Conservation (phyloP, 2,888 invertebrate species). For the Sarcophaga carnaria region DNA sequence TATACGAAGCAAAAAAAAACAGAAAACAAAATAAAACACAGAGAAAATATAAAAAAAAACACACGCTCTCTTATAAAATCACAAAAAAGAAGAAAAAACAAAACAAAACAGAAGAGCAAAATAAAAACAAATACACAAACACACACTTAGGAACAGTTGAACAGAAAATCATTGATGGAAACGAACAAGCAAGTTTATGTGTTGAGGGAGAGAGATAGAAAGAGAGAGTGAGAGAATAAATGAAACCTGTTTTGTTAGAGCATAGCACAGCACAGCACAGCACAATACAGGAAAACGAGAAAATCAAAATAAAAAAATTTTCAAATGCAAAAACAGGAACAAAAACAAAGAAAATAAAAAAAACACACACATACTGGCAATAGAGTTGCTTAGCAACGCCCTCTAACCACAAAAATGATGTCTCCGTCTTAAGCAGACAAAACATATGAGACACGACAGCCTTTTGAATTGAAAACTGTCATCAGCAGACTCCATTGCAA, state of each 20-base stretch:
- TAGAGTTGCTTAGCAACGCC: slow-evolving; percentile 81
- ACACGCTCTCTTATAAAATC: slow-evolving; percentile 48
- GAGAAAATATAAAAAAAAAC: slow-evolving; percentile 40
- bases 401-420: slow-evolving; percentile 76
- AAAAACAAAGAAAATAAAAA: slow-evolving; percentile 9
- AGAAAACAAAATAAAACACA: slow-evolving; percentile 64
- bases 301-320: not conserved
- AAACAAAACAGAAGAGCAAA: slow-evolving; percentile 26
- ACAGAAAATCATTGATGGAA: not conserved
- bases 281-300: too few species aligned
- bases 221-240: not conserved
- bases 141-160: slow-evolving; percentile 60
- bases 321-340: slow-evolving; percentile 23
- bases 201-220: not conserved
- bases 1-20: slow-evolving; percentile 35
- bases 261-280: too few species aligned
- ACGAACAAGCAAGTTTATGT: not conserved
- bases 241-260: not conserved
- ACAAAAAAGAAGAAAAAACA: slow-evolving; percentile 31
- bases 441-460: slow-evolving; percentile 67
- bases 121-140: slow-evolving; percentile 48
- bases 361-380: slow-evolving; percentile 72
- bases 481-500: slow-evolving; percentile 80
- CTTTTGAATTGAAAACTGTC: slow-evolving; percentile 73
- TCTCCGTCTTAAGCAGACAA: slow-evolving; percentile 64